Percentiles rank a stretch among this genome's conserved stretches.
phyloP scores from a whole-genome alignment of 2,113 vertebrate genomes.

The Morphnarchus princeps region DNA sequence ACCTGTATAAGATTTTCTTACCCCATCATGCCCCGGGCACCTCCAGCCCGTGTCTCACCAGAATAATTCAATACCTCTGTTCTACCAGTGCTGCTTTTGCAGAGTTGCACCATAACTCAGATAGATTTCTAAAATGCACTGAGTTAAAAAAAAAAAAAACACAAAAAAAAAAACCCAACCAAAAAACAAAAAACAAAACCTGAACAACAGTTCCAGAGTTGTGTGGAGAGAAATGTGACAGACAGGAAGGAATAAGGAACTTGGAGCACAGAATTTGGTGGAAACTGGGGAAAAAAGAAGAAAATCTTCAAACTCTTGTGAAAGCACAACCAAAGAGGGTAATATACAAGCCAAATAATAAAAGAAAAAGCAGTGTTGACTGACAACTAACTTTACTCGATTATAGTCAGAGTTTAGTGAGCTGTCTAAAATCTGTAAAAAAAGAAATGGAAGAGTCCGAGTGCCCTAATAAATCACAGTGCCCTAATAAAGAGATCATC shows the following conservation, averaged over 20 bases:
- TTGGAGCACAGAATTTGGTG: neutral
- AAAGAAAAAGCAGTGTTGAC: neutral
- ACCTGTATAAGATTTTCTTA: neutral
- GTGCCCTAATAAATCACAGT: neutral
- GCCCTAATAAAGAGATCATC: neutral
- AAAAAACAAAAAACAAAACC: rapidly evolving
- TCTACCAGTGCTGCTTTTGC: neutral
- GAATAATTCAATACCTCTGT: neutral
- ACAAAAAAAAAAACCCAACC: rapidly evolving
- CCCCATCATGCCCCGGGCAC: neutral
- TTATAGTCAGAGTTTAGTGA: neutral
- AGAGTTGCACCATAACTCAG: neutral
- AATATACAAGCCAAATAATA: neutral
- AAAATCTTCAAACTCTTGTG: neutral
- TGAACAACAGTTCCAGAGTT: neutral
- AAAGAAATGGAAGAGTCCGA: neutral
- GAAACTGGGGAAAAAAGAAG: neutral
- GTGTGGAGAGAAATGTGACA: neutral
- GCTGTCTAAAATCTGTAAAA: neutral
- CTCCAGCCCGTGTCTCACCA: neutral
- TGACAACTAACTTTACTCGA: neutral
- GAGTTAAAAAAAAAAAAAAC: neutral
- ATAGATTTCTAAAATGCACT: neutral
- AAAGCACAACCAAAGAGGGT: neutral
- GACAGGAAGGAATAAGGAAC: neutral